These are phyloP conservation scores for Pheosia gnoma DNA, from an alignment of 2,888 invertebrate genomes.

Conservation along the genomic window DNA sequence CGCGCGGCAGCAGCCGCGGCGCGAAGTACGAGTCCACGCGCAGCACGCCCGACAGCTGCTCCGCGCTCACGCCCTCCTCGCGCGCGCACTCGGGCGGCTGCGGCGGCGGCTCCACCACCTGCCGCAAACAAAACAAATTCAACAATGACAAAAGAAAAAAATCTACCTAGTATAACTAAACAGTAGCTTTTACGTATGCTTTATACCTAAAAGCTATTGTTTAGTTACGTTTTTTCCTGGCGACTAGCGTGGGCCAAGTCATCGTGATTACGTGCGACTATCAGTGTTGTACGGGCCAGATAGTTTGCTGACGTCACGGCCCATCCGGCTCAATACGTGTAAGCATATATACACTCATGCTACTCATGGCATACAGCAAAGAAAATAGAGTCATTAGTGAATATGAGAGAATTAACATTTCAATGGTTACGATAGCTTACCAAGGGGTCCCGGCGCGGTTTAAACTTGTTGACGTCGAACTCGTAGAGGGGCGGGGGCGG, in stretches of 20 bases:
- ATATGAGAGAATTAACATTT: neutral
- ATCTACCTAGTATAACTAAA: too few relatives aligned
- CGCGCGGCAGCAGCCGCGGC: constrained; percentile 56
- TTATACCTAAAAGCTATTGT: too few relatives aligned
- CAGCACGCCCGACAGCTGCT: constrained; percentile 66
- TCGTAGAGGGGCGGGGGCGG: constrained; percentile 36
- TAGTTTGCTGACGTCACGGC: too few relatives aligned
- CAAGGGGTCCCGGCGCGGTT: constrained; percentile 49
- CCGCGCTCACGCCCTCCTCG: constrained; percentile 45
- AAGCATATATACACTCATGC: too few relatives aligned
- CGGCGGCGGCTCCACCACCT: constrained; percentile 21
- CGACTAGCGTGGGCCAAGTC: too few relatives aligned
- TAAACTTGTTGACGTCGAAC: constrained; percentile 53
- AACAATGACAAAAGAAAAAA: too few relatives aligned
- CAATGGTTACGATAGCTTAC: constrained; percentile 40
- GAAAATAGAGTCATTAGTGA: neutral
- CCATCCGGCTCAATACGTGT: too few relatives aligned
- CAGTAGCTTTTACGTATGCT: too few relatives aligned
- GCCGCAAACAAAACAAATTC: neutral
- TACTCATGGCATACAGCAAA: too few relatives aligned
- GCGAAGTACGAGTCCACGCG: constrained; percentile 80
- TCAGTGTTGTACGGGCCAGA: too few relatives aligned
- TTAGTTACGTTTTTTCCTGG: too few relatives aligned
- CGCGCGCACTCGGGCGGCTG: constrained; percentile 6
- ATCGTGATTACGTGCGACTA: too few relatives aligned